phyloP scores from a whole-genome alignment of 1,140 invertebrate species.

The Laodelphax striatellus region DNA sequence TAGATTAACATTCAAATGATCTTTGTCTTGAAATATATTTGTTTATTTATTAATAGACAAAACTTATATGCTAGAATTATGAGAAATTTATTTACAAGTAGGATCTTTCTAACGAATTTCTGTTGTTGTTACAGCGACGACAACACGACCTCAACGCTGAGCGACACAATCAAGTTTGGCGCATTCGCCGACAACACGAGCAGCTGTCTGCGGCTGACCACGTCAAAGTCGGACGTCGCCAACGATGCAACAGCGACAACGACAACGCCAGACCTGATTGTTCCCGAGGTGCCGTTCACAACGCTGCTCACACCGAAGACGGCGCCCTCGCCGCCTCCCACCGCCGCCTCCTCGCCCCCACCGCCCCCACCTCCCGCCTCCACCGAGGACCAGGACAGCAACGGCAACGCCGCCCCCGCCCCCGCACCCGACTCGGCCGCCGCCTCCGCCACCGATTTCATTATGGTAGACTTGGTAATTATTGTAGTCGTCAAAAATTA shows the following conservation, averaged over 20 bases:
- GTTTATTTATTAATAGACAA: too few species aligned
- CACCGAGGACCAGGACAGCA: constrained; percentile 6
- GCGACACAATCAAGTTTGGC: constrained; percentile 33
- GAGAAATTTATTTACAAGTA: too few species aligned
- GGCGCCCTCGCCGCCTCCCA: constrained; percentile 23
- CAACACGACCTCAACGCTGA: constrained; percentile 4
- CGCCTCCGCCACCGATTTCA: constrained; percentile 52
- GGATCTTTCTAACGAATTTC: too few species aligned
- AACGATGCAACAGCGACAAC: constrained; percentile 23
- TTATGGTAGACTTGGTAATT: constrained; percentile 63
- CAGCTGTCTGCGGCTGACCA: constrained; percentile 26
- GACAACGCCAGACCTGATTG: constrained; percentile 40
- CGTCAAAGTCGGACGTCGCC: constrained; percentile 9
- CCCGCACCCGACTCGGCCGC: constrained; percentile 35
- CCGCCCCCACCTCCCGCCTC: constrained; percentile 13
- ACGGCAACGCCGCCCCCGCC: constrained; percentile 27
- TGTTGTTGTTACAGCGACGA: constrained; percentile 11
- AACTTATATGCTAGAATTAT: too few species aligned
- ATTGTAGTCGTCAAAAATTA: background rate
- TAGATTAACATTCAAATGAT: too few species aligned
- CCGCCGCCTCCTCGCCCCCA: constrained; percentile 12
- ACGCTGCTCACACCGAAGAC: constrained; percentile 39
- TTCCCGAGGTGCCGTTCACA: constrained; percentile 55
- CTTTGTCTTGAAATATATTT: too few species aligned
- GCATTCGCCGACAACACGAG: constrained; percentile 51